Percentiles rank a stretch among this genome's conserved stretches.
These are phyloP conservation scores for Sesamia inferens DNA, from an alignment of 2,888 invertebrate species.

Conservation along the genomic window DNA sequence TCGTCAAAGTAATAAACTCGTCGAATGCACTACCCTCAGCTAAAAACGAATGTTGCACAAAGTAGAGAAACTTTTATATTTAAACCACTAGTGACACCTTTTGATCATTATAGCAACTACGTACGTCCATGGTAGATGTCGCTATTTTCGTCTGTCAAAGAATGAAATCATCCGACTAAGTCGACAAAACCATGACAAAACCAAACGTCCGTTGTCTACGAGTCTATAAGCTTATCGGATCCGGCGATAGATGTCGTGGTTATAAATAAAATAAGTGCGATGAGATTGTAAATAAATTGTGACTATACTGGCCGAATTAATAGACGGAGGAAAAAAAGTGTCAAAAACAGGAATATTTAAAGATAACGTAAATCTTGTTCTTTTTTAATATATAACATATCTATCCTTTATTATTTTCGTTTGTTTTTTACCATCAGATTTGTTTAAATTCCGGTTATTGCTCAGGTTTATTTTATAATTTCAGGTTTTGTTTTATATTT, in stretches of 20 bases:
- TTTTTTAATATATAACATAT: not conserved
- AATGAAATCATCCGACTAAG: not conserved
- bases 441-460: no score
- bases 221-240: not conserved
- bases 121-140: slow-evolving; percentile 3
- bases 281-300: not conserved
- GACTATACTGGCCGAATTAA: not conserved
- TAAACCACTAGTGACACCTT: slow-evolving; percentile 55
- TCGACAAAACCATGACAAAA: not conserved
- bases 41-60: not conserved
- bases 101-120: slow-evolving; percentile 3
- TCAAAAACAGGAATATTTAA: not conserved
- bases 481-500: not conserved
- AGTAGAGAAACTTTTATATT: not conserved
- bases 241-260: slow-evolving; percentile 23
- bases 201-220: not conserved
- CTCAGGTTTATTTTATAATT: no score
- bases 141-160: not conserved
- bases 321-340: not conserved
- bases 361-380: not conserved
- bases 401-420: no score
- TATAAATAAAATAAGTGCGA: not conserved
- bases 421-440: not conserved
- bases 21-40: no score
- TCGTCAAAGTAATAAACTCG: not conserved